Percentiles rank a stretch among this genome's conserved stretches.
Evolutionary conservation across 2,888 invertebrate genomes (phyloP).

Genomic region (Eupeodes luniger): DNA sequence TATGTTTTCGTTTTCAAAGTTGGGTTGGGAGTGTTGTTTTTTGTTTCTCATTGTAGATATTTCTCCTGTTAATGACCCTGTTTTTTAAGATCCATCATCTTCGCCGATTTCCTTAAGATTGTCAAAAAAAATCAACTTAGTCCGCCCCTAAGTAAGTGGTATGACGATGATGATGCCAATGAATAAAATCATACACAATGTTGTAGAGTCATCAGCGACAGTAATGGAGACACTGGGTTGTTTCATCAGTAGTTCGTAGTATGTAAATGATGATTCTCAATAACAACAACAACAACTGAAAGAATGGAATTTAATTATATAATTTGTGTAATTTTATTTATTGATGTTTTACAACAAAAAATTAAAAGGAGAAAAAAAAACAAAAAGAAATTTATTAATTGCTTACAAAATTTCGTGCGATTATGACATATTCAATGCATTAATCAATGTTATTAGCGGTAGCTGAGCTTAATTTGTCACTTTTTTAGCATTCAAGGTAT

Average conservation of each 20-base stretch:
- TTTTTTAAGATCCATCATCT: slow-evolving; percentile 40
- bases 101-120: slow-evolving; percentile 58
- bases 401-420: slow-evolving; percentile 48
- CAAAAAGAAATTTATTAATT: slow-evolving; percentile 67
- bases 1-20: background rate
- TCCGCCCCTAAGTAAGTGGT: slow-evolving; percentile 37
- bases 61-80: slow-evolving; percentile 38
- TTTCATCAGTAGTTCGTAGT: background rate
- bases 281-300: background rate
- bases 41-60: background rate
- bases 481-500: slow-evolving; percentile 49
- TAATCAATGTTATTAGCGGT: slow-evolving; percentile 52
- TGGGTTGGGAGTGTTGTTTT: no score
- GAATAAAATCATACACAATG: slow-evolving; percentile 36
- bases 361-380: background rate
- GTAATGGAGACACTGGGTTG: slow-evolving; percentile 43
- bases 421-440: slow-evolving; percentile 53
- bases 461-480: slow-evolving; percentile 61
- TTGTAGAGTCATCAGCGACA: background rate
- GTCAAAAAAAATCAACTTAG: slow-evolving; percentile 53
- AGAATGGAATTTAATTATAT: slow-evolving; percentile 56
- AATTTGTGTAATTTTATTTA: slow-evolving; percentile 33
- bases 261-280: slow-evolving; percentile 30
- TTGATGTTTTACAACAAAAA: slow-evolving; percentile 15
- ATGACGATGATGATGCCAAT: slow-evolving; percentile 16